Conservation (phyloP, 2,888 invertebrate species). For the Cremastinae sp. region DNA sequence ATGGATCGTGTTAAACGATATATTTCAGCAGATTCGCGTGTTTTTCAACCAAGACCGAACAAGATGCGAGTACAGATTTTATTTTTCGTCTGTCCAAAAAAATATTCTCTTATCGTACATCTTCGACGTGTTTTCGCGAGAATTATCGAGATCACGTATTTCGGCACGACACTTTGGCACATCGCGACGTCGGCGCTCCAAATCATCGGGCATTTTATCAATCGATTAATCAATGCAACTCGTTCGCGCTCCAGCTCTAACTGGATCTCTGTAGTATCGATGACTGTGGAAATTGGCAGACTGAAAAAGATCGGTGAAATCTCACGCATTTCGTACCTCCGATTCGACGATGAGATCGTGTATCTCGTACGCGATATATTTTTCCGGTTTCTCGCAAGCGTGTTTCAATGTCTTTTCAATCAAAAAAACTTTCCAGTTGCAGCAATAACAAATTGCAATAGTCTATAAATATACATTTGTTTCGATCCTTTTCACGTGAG, state of each 20-base stretch:
- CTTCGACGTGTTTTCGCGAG: no score
- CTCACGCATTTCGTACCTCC: not conserved
- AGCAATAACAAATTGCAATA: no score
- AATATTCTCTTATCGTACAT: no score
- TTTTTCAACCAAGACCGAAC: no score
- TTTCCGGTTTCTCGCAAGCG: no score
- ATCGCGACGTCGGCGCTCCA: slow-evolving; percentile 14
- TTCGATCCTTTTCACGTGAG: slow-evolving; percentile 29
- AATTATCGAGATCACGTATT: not conserved
- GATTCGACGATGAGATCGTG: not conserved
- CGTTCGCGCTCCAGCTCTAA: slow-evolving; percentile 26
- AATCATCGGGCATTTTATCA: slow-evolving; percentile 44
- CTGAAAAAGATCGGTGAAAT: slow-evolving; percentile 24
- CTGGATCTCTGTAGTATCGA: slow-evolving; percentile 37
- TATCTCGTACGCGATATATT: no score
- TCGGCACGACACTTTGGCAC: slow-evolving; percentile 10
- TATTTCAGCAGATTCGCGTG: no score
- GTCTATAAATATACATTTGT: slow-evolving; percentile 16
- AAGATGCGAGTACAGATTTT: no score
- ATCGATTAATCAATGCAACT: slow-evolving; percentile 40
- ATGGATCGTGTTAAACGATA: not conserved
- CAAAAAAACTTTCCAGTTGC: no score
- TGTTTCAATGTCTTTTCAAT: no score
- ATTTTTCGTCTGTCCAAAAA: no score
- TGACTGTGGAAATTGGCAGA: slow-evolving; percentile 14